Evolutionary conservation across 2,888 invertebrate species (phyloP), one percentile per base, ranked within the genome.

Genomic region (Thymelicus lineola): DNA sequence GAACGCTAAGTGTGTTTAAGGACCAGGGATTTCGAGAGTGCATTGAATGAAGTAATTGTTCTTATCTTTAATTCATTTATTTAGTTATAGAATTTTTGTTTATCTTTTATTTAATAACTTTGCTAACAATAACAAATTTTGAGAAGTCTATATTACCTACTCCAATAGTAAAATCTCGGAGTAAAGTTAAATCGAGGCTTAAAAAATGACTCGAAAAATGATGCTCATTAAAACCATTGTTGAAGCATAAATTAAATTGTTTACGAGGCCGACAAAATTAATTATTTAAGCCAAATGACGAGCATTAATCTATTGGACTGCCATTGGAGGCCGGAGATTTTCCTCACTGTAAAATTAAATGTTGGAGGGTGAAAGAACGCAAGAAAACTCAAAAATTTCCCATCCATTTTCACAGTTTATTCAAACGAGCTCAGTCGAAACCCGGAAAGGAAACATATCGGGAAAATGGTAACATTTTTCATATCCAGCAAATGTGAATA

Each of bases 391-490:
- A 64, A 67, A 67, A 67, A 28, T 59, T 70, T 63, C 64, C 60
- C 70, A 60, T 64, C 53, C 50, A 70, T 70, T 70, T 70, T 70
- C 60, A 70, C 70, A 60, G 60, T 60, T 70, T 65, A 70, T 60
- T 70, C 70, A 65, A 70, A 60, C 70, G 65, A 60, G 58, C 50
- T 69, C 69, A 53, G 45, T 53, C 53, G 70, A 59, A 63, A 59
- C 64, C 65, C 53, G 59, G 60, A 70, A 70, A 55, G 60, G 70
- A 70, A 65, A 70, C 63, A 65, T 70, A 69, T 70, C 64, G 58
- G 42, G 59, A 58, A 59, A 50, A 64, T 59, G 45, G 64, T 64
- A 59, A 53, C 58, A 48, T 48, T 48, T 58, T 63, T 50, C 63
- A 53, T 69, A 64, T 69, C 28, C 58, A 69, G 48, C 69, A 42